Base-by-base conservation (phyloP, 2,888 invertebrate genomes). In the Drosophila kambysellisi region DNA sequence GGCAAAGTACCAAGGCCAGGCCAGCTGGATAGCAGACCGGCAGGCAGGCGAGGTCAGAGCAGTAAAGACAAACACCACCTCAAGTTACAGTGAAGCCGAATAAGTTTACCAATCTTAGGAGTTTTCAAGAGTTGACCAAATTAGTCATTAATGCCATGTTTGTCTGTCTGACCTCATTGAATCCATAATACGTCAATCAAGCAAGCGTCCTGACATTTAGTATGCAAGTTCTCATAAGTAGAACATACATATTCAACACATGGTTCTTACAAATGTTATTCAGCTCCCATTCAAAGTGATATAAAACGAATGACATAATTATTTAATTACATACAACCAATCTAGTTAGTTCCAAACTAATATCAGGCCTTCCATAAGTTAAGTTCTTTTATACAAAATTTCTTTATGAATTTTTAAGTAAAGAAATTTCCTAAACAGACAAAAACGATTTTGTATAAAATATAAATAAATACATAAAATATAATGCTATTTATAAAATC, bases 51-150 rank as follows among this genome's bases (percentile, higher is more conserved):
- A 37, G 25, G 35, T 12, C 59, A 66, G n/a, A 33, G 25, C 57
- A 41, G n/a, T 5, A 20, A 32, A 43, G 30, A 32, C 32, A n/a
- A 43, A 39, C 17, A 30, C 5, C 29, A 66, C 30, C 52, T 54
- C 17, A 35, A 37, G 9, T 32, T 61, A 76, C 70, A 70, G 63
- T 57, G 54, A 72, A 75, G n/a, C 35, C 72, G 1, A 39, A 41
- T 7, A 59, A 56, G 54, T 35, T 52, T 15, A 29, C 39, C 12
- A 33, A 50, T 46, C 25, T 20, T 17, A 37, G n/a, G 46, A 25
- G 15, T 8, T 46, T 39, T 15, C 46, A 25, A 46, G 20, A 54
- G 25, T 15, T 37, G 9, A 39, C 12, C 0, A 17, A 25, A 20
- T 20, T 3, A 17, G n/a, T 56, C 29, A 20, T 12, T 41, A 57